Percentiles rank a stretch among this genome's conserved stretches.
Conservation (phyloP, 2,888 invertebrate genomes). For the Conus canariensis region DNA sequence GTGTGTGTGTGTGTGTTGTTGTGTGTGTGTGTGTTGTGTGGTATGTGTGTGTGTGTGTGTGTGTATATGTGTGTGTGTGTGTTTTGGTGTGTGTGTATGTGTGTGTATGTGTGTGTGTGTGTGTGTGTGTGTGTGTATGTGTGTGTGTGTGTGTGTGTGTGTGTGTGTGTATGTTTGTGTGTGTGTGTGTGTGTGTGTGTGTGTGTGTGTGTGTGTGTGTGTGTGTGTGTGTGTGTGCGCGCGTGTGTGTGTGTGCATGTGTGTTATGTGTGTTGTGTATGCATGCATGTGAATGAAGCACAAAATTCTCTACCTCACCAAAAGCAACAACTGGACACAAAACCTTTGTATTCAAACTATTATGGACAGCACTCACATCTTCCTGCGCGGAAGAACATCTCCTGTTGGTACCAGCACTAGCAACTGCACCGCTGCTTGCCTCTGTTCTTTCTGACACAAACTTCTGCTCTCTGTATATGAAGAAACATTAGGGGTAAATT, state of each 20-base stretch:
- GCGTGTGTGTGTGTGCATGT: neutral
- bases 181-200: too few relatives aligned
- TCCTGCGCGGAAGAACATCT: neutral
- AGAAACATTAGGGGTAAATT: neutral
- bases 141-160: too few relatives aligned
- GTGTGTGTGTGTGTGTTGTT: too few relatives aligned
- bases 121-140: too few relatives aligned
- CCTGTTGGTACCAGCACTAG: conserved; percentile 64
- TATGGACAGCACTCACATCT: conserved; percentile 31
- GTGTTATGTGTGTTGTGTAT: neutral
- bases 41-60: conserved; percentile 4
- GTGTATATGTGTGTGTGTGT: neutral
- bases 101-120: neutral
- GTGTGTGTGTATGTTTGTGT: too few relatives aligned
- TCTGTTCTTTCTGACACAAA: conserved; percentile 70
- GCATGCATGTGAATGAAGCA: neutral
- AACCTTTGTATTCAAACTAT: neutral
- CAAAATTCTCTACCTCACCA: too few relatives aligned
- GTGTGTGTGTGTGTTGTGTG: too few relatives aligned
- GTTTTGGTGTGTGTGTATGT: neutral
- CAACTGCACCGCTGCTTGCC: conserved; percentile 57
- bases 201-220: too few relatives aligned
- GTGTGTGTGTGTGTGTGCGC: neutral
- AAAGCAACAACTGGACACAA: neutral
- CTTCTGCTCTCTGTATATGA: conserved; percentile 64